phyloP scores from a whole-genome alignment of 1,140 invertebrate species.

The Camponotus pennsylvanicus region DNA sequence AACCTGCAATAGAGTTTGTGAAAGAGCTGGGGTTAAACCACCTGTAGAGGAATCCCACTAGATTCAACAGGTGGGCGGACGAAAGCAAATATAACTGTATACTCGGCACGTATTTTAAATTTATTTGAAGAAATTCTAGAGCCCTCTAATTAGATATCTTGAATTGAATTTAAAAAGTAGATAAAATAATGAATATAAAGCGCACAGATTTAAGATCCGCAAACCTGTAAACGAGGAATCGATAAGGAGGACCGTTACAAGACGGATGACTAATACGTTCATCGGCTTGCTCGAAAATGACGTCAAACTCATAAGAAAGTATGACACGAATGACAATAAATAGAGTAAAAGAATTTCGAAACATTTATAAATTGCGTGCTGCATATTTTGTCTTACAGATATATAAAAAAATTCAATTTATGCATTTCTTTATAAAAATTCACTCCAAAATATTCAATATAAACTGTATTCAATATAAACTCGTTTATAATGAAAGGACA shows the following conservation, averaged over 20 bases:
- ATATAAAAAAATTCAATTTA: neutral
- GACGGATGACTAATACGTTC: conserved; percentile 82
- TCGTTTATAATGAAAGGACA: neutral
- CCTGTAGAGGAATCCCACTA: conserved; percentile 58
- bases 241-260: conserved; percentile 79
- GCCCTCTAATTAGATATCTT: neutral
- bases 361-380: conserved; percentile 10
- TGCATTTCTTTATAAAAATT: conserved; percentile 1
- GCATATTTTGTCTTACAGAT: neutral
- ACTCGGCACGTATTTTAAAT: conserved; percentile 38
- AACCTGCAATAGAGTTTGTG: neutral
- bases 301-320: conserved; percentile 79
- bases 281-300: conserved; percentile 81
- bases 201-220: conserved; percentile 20
- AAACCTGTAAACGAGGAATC: conserved; percentile 42
- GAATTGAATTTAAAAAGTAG: neutral
- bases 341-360: conserved; percentile 9
- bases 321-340: conserved; percentile 61
- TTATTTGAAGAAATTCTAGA: conserved; percentile 32
- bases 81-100: conserved; percentile 31
- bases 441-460: no score
- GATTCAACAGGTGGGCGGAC: conserved; percentile 72
- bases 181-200: conserved; percentile 3
- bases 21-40: conserved; percentile 38
- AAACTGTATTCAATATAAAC: no score